phyloP scores from a whole-genome alignment of 2,113 vertebrate genomes.

The Anhinga rufa region DNA sequence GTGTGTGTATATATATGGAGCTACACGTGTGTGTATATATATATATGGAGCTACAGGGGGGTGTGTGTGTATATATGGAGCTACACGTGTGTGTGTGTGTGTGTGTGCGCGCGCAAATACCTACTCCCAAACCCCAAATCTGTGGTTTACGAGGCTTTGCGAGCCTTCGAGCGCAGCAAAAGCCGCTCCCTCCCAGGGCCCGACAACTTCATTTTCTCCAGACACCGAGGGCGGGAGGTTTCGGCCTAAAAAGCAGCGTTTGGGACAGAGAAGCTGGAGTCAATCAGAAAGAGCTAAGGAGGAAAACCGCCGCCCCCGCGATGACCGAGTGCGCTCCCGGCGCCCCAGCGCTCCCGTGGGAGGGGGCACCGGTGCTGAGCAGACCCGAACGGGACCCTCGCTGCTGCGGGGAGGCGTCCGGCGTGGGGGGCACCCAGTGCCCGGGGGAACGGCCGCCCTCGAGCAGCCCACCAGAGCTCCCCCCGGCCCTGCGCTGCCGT shows the following conservation, averaged over 20 bases:
- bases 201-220: background rate
- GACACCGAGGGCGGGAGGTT: background rate
- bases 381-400: background rate
- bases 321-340: too few species aligned
- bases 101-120: background rate
- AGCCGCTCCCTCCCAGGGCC: background rate
- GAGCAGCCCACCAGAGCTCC: background rate
- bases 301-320: background rate
- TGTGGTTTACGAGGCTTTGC: background rate
- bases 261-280: background rate
- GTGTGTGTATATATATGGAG: too few species aligned
- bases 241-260: background rate
- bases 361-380: background rate
- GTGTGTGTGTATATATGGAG: background rate
- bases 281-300: background rate
- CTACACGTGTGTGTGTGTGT: too few species aligned
- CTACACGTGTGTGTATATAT: too few species aligned
- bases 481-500: accelerated
- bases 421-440: too few species aligned
- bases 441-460: background rate
- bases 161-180: background rate
- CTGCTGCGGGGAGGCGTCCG: background rate
- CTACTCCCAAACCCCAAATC: background rate
- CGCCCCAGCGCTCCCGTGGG: background rate
- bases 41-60: too few species aligned